Base-by-base conservation (phyloP, 1,140 invertebrate genomes). In the Eueides isabella region DNA sequence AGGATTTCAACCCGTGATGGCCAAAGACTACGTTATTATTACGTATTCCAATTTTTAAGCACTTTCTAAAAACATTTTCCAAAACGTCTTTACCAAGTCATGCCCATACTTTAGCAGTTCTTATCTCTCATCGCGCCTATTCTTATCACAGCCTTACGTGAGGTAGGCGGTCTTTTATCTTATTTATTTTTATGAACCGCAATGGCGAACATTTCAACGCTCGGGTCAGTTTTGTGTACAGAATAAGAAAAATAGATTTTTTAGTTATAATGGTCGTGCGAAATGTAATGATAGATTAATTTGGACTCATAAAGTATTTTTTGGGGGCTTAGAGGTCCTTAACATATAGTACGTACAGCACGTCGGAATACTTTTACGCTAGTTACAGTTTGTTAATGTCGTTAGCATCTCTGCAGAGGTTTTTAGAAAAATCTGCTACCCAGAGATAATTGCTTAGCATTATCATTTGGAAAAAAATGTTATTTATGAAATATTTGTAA, bases 171-270 rank as follows among this genome's bases (percentile, higher is more conserved):
- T 69, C 30, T 69, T 69, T 69, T 69, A 69, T 69, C 44, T 69
- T 61, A 69, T 69, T 69, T 69, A 69, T 69, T 69, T 69, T 69
- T 69, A 69, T 69, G 67, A 69, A 31, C 67, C 67, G 67, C 48
- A 55, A 55, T 55, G 66, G 31, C 55, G 67, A 61, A 69, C 44
- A 31, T 61, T 69, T 69, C 67, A 69, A 26, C 66, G 33, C 23
- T 68, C 67, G 67, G 67, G 67, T 69, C 67, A 69, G 67, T 41
- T 69, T 69, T 69, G 35, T 69, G 30, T 55, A 55, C 48, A 12
- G 48, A 23, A n/a, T 19, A 2, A 11, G 48, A 26, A 26, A 55
- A 55, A 11, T 55, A 26, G 48, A n/a, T 26, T 55, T 55, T 55
- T 55, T 55, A 55, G 48, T 55, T 55, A 26, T 55, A 55, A 55